Evolutionary conservation across 1,140 invertebrate species (phyloP).

Genomic region (Meteorus sp.): DNA sequence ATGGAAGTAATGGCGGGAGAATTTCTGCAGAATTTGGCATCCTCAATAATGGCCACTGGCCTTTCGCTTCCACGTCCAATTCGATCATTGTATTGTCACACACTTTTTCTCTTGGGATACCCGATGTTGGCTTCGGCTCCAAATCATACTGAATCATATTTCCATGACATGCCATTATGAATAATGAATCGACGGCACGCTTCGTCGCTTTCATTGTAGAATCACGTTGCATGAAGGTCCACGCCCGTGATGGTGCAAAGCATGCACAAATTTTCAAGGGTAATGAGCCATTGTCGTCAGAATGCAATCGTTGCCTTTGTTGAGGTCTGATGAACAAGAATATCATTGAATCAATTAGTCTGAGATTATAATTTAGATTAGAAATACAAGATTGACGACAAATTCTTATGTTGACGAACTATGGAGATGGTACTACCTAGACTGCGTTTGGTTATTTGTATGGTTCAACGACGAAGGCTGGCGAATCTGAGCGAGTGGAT

Average conservation of each 20-base stretch:
- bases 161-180: slow-evolving; percentile 87
- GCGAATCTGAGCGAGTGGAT: slow-evolving; percentile 83
- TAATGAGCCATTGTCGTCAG: slow-evolving; percentile 66
- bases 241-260: slow-evolving; percentile 76
- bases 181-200: slow-evolving; percentile 78
- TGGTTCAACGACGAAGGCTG: slow-evolving; percentile 68
- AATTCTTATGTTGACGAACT: slow-evolving; percentile 13
- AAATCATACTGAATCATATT: slow-evolving; percentile 88
- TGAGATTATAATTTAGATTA: too few species aligned
- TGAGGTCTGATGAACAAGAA: slow-evolving; percentile 41
- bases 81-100: slow-evolving; percentile 91
- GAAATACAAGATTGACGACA: too few species aligned
- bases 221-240: slow-evolving; percentile 67
- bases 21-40: slow-evolving; percentile 70
- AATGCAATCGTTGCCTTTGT: slow-evolving; percentile 67
- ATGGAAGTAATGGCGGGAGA: slow-evolving; percentile 66
- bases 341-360: not conserved
- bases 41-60: slow-evolving; percentile 84
- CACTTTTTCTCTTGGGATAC: slow-evolving; percentile 82
- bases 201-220: slow-evolving; percentile 59
- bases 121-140: slow-evolving; percentile 76
- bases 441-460: slow-evolving; percentile 57
- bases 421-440: slow-evolving; percentile 50
- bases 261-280: slow-evolving; percentile 75
- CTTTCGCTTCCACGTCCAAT: slow-evolving; percentile 80